A percentile compares a stretch with the other conserved stretches of the same genome.
Evolutionary conservation across 2,888 invertebrate genomes (phyloP).

Genomic region (Caenorhabditis auriculariae): DNA sequence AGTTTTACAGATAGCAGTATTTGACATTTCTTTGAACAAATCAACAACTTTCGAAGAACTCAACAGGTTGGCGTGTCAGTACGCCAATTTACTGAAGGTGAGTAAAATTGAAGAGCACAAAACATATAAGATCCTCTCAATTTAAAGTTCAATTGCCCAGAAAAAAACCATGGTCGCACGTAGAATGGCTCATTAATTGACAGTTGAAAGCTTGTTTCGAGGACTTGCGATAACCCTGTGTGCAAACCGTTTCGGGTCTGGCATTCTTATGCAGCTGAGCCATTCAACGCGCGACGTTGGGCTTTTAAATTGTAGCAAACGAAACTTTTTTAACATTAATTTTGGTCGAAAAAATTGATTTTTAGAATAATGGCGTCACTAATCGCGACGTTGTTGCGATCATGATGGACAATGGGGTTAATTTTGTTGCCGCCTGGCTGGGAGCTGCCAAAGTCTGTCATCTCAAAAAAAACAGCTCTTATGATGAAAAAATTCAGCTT

Average conservation of each 20-base stretch:
- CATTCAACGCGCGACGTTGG: no score
- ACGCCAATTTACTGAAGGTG: slow-evolving; percentile 15
- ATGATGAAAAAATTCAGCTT: slow-evolving; percentile 56
- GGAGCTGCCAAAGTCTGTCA: slow-evolving; percentile 76
- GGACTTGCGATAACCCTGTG: no score
- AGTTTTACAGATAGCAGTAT: slow-evolving; percentile 11
- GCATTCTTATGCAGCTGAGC: no score
- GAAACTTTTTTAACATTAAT: background rate
- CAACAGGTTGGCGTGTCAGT: slow-evolving; percentile 15
- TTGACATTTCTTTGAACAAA: slow-evolving; percentile 13
- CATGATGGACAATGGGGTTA: slow-evolving; percentile 86
- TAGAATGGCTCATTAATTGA: no score
- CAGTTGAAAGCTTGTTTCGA: no score
- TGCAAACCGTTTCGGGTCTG: no score
- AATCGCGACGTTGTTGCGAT: slow-evolving; percentile 83
- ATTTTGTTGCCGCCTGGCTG: slow-evolving; percentile 86
- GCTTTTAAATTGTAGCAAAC: no score
- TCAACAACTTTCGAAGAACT: slow-evolving; percentile 18
- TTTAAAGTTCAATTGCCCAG: no score
- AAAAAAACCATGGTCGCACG: no score
- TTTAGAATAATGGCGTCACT: slow-evolving; percentile 9
- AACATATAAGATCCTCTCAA: no score
- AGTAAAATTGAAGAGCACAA: no score
- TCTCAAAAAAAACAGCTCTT: background rate
- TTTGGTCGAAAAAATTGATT: background rate